Base-by-base conservation (phyloP, 2,888 invertebrate genomes). In the Globia sparganii region DNA sequence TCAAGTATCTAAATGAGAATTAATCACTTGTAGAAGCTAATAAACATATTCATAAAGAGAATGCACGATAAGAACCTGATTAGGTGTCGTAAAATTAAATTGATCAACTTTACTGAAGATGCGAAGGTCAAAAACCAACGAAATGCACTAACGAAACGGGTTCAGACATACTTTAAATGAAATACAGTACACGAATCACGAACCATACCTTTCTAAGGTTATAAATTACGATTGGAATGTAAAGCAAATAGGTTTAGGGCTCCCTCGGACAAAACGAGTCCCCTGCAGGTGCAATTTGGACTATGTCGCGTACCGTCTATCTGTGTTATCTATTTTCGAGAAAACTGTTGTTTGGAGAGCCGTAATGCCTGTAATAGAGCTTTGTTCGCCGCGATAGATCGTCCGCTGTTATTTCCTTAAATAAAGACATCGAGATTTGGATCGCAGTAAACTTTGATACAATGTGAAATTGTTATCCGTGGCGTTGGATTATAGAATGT, bases 391-490 rank as follows among this genome's bases (percentile, higher is more conserved):
- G 37, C 86, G 84, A 83, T 86, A 71, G 86, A 84, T 87, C 77
- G 75, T 68, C 75, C 71, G 80, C 85, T 88, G 84, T 89, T 87
- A 90, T 92, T 91, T 88, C 80, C 79, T 83, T 71, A 87, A 91
- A 92, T 93, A 92, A 88, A 92, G 92, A 89, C 92, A 92, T 93
- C 86, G 74, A 86, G 90, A 89, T 90, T 87, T 75, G 79, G 85
- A 91, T 90, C 90, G 77, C 56, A n/a, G 72, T 83, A 64, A 78
- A 82, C 49, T 82, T 85, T 78, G 72, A 34, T 58, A 72, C 62
- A 43, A 34, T 75, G 53, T 31, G 61, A 72, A 80, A 72, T 84
- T 77, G 65, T 72, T 78, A 46, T 58, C 53, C 34, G 13, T 59
- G 37, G n/a, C 8, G n/a, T 62, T 62, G 4, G n/a, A 18, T 58